Conservation (phyloP, 1,140 invertebrate genomes). For the Spodoptera frugiperda region DNA sequence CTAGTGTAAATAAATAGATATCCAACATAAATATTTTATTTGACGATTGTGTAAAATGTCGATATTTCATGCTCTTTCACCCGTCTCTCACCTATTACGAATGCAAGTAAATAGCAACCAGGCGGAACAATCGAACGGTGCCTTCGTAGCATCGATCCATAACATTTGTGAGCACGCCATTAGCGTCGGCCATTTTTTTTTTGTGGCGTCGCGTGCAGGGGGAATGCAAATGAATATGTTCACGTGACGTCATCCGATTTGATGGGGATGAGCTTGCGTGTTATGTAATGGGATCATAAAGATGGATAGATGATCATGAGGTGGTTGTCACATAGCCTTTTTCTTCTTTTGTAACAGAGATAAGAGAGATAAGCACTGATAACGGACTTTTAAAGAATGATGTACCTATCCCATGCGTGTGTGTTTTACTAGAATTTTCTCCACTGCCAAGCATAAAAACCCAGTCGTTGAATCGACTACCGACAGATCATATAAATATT, state of each 20-base stretch:
- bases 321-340: too few relatives aligned
- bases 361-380: too few relatives aligned
- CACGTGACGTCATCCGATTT: not conserved
- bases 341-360: not conserved
- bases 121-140: conserved; percentile 51
- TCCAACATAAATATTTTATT: too few relatives aligned
- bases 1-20: too few relatives aligned
- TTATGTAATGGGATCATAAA: conserved; percentile 14
- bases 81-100: conserved; percentile 19
- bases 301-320: not conserved
- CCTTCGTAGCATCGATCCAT: conserved; percentile 40
- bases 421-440: too few relatives aligned
- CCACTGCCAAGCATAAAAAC: too few relatives aligned
- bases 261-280: conserved; percentile 18
- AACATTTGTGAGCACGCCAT: conserved; percentile 30
- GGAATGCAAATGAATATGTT: conserved; percentile 31
- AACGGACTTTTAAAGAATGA: too few relatives aligned
- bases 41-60: too few relatives aligned
- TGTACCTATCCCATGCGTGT: too few relatives aligned
- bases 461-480: too few relatives aligned
- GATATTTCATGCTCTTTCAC: conserved; percentile 18
- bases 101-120: not conserved
- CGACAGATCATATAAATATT: too few relatives aligned
- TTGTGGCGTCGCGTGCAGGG: conserved; percentile 39
- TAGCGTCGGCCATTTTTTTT: conserved; percentile 33